phyloP scores from a whole-genome alignment of 1,140 invertebrate genomes.

The Micrasema longulum region DNA sequence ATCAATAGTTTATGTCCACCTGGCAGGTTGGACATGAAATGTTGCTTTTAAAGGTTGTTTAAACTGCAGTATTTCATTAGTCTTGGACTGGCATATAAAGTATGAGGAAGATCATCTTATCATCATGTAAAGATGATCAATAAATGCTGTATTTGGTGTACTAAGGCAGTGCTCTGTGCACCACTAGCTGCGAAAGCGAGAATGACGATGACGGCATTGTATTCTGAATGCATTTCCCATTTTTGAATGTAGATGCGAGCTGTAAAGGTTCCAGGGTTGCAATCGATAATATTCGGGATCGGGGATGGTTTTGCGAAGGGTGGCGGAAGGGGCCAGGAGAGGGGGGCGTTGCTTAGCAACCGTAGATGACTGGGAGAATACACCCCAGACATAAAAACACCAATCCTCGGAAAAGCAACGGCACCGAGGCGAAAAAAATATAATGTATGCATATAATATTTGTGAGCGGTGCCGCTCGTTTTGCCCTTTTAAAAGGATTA shows the following conservation, averaged over 20 bases:
- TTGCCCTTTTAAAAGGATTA: not conserved
- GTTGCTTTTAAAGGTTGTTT: too few relatives aligned
- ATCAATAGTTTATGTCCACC: too few relatives aligned
- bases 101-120: too few relatives aligned
- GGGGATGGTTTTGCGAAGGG: slow-evolving; percentile 31
- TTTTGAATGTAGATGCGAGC: slow-evolving; percentile 19
- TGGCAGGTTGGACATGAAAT: too few relatives aligned
- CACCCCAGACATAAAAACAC: not conserved
- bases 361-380: slow-evolving; percentile 25
- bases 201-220: too few relatives aligned
- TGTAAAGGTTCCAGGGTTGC: slow-evolving; percentile 24
- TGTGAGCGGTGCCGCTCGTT: not conserved
- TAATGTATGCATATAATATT: too few relatives aligned
- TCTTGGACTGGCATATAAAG: too few relatives aligned
- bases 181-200: too few relatives aligned
- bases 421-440: slow-evolving; percentile 1
- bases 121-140: too few relatives aligned
- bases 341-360: slow-evolving; percentile 31
- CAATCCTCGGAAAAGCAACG: not conserved
- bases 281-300: slow-evolving; percentile 53
- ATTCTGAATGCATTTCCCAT: slow-evolving; percentile 26
- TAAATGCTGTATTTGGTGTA: too few relatives aligned
- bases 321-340: slow-evolving; percentile 13
- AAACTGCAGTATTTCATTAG: too few relatives aligned
- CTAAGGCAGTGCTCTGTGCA: too few relatives aligned